These are phyloP conservation scores for Aphelenchoides fujianensis DNA, from an alignment of 1,140 invertebrate genomes.

Conservation along the genomic window DNA sequence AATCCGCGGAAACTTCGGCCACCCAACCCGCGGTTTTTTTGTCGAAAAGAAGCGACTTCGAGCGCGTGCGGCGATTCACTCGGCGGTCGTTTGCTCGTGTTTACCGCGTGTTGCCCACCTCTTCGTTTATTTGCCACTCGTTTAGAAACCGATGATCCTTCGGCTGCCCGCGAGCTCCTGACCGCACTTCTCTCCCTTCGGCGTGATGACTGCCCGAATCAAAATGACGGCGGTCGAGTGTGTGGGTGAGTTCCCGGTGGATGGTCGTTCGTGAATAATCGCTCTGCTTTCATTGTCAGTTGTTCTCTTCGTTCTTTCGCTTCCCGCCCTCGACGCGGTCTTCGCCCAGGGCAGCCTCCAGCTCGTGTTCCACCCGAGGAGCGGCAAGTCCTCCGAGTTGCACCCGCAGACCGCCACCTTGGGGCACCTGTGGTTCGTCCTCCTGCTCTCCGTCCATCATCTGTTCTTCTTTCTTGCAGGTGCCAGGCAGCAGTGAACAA, in stretches of 20 bases:
- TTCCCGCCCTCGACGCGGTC: constrained; percentile 2
- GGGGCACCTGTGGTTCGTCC: constrained; percentile 21
- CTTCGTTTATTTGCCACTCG: too few species aligned
- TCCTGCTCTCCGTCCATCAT: too few species aligned
- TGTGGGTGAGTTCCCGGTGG: background rate
- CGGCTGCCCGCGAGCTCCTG: too few species aligned
- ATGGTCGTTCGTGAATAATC: background rate
- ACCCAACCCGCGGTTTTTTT: too few species aligned
- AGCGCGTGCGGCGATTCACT: too few species aligned
- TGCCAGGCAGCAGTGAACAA: constrained; percentile 27
- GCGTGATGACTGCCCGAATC: too few species aligned
- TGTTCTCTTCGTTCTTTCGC: background rate
- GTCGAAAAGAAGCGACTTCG: too few species aligned
- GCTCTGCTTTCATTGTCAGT: background rate
- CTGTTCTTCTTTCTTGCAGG: too few species aligned
- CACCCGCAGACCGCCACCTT: constrained; percentile 17
- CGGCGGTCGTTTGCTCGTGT: too few species aligned
- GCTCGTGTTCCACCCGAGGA: constrained; percentile 27
- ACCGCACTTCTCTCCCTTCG: too few species aligned
- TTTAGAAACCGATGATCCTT: too few species aligned
- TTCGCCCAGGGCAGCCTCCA: constrained; percentile 22
- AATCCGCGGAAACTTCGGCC: background rate
- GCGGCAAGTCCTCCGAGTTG: constrained; percentile 20
- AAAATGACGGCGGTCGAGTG: background rate
- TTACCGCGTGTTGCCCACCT: too few species aligned